These are phyloP conservation scores for Cydia strobilella DNA, from an alignment of 1,140 invertebrate genomes.

Conservation along the genomic window DNA sequence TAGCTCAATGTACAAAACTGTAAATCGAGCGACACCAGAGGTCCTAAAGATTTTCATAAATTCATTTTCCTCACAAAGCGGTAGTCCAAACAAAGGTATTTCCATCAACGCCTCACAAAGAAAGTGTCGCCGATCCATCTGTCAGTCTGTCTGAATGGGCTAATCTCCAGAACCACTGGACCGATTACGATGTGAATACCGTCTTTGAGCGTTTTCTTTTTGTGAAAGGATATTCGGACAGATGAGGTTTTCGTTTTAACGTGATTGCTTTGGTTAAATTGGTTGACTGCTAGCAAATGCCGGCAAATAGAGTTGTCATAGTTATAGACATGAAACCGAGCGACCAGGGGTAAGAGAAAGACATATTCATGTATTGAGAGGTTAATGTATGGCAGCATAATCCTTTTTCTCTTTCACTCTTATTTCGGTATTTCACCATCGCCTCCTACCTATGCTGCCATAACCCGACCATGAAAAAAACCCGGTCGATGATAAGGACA, in stretches of 20 bases:
- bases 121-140: slow-evolving; percentile 29
- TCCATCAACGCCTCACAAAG: slow-evolving; percentile 25
- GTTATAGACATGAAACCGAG: no score
- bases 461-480: no score
- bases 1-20: no score
- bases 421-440: no score
- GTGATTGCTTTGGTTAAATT: slow-evolving; percentile 10
- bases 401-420: no score
- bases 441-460: no score
- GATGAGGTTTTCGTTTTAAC: slow-evolving; percentile 14
- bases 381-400: no score
- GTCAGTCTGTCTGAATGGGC: slow-evolving; percentile 21
- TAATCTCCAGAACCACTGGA: slow-evolving; percentile 31
- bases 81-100: slow-evolving; percentile 13
- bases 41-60: neutral
- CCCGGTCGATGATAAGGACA: no score
- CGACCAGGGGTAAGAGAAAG: no score
- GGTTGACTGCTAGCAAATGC: neutral
- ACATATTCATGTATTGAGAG: no score
- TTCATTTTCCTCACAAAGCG: neutral
- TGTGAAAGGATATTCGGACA: slow-evolving; percentile 15
- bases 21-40: neutral
- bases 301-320: neutral
- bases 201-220: slow-evolving; percentile 15
- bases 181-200: slow-evolving; percentile 26